phyloP scores from a whole-genome alignment of 2,888 invertebrate species.

The Platycheirus albimanus region DNA sequence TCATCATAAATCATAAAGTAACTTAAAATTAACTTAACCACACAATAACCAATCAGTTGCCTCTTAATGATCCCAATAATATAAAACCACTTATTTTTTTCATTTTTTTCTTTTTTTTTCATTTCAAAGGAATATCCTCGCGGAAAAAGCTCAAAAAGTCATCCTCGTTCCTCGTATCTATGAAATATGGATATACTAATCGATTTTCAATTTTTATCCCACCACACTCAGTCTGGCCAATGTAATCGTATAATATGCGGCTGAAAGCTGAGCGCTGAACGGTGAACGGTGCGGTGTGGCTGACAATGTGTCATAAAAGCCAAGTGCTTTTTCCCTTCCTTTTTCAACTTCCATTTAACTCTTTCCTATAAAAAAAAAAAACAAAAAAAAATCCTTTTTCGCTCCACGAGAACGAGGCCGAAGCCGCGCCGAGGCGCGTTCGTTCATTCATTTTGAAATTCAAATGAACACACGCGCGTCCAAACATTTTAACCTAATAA shows the following conservation, averaged over 20 bases:
- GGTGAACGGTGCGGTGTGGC: no score
- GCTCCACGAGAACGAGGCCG: no score
- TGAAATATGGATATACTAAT: neutral
- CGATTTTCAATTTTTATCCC: neutral
- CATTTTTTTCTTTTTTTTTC: slow-evolving; percentile 18
- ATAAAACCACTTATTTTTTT: slow-evolving; percentile 33
- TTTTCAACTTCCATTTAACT: slow-evolving; percentile 20
- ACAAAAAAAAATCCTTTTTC: no score
- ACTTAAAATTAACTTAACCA: no score
- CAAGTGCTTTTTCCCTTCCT: slow-evolving; percentile 46
- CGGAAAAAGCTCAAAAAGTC: neutral
- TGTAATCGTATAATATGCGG: slow-evolving; percentile 33
- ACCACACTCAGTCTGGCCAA: neutral
- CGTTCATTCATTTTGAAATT: no score
- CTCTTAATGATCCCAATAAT: slow-evolving; percentile 48
- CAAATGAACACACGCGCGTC: slow-evolving; percentile 55
- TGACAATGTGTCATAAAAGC: slow-evolving; percentile 70
- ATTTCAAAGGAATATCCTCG: neutral
- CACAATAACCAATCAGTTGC: no score
- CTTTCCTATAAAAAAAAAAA: slow-evolving; percentile 11
- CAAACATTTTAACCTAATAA: slow-evolving; percentile 66
- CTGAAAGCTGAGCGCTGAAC: no score
- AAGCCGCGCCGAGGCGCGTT: slow-evolving; percentile 17
- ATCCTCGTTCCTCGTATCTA: neutral
- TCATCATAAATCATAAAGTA: no score